phyloP scores from a whole-genome alignment of 1,140 invertebrate species.

The Drosophila dunni region DNA sequence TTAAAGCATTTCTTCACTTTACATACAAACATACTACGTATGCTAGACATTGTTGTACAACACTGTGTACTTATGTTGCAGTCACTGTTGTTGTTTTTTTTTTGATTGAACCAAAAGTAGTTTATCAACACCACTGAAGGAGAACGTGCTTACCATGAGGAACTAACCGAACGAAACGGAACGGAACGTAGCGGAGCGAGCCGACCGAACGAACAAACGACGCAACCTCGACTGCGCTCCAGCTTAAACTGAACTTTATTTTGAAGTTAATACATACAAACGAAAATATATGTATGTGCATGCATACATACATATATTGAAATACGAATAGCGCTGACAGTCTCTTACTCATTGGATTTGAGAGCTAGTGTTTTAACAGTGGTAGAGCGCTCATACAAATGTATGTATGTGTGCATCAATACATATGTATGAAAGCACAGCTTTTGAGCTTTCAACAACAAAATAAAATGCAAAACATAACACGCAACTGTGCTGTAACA shows the following conservation, averaged over 20 bases:
- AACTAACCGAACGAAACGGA: conserved; percentile 78
- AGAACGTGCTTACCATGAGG: conserved; percentile 80
- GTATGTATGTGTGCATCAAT: conserved; percentile 42
- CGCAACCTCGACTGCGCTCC: conserved; percentile 78
- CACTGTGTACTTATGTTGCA: conserved; percentile 39
- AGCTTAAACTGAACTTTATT: conserved; percentile 82
- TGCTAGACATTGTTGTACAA: not conserved
- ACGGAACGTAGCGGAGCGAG: conserved; percentile 60
- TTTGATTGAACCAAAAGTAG: conserved; percentile 33
- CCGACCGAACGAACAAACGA: conserved; percentile 78
- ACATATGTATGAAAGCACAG: conserved; percentile 70
- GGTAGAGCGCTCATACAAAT: conserved; percentile 14
- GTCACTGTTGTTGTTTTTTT: conserved; percentile 18
- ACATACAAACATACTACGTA: conserved; percentile 15
- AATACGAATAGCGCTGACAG: conserved; percentile 34
- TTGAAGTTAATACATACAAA: conserved; percentile 74
- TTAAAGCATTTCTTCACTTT: conserved; percentile 8
- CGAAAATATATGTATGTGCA: conserved; percentile 21
- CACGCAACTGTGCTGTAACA: conserved; percentile 79
- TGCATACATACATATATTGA: conserved; percentile 29
- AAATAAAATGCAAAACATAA: conserved; percentile 79
- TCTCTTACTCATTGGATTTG: conserved; percentile 31
- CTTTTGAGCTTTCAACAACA: conserved; percentile 78
- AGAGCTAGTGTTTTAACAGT: conserved; percentile 9
- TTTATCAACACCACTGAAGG: conserved; percentile 54